Evolutionary conservation across 2,113 vertebrate species (phyloP), one percentile per base, ranked within the genome.

Genomic region (Corydoras maculifer): DNA sequence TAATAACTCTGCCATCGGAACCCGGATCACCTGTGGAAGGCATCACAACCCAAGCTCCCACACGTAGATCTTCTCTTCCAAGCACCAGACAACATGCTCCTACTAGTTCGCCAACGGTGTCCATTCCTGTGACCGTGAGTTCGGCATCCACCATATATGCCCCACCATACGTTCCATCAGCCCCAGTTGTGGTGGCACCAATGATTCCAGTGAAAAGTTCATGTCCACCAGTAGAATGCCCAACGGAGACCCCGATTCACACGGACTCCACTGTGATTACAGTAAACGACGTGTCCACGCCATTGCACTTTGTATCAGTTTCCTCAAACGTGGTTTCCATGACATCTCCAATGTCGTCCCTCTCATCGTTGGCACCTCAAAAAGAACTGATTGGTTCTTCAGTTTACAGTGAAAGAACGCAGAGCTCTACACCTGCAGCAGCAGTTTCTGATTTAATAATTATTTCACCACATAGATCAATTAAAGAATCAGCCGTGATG

Each of bases 1-100:
- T 99, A 43, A 99, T 99, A 83, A 99, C 96, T 3, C 88, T 99
- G 81, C 96, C 96, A 66, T 98, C 95, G 79, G 95, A 98, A 78
- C 94, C 94, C 74, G 91, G 94, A 60, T 97, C 95, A 82, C 94
- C 96, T 75, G 94, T 93, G 64, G 94, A 97, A 69, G 77, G 83
- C 70, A 86, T 94, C 80, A 87, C 87, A 82, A 88, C 90, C 61
- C 92, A 94, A 68, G 90, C 79, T 30, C 79, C 81, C 75, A 9
- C 65, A 9, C 78, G 61, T 35, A 78, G 9, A 80, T 72, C 81
- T 13, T 70, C 74, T 73, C 59, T 65, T 53, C 81, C 87, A 82
- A 84, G 84, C 66, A 83, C 85, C 68, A 88, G 84, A 77, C 75
- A 83, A 62, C 85, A 84, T 67, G 61, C 30, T 30, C 35, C 15